phyloP scores from a whole-genome alignment of 2,888 invertebrate species.

The Hesperia comma region DNA sequence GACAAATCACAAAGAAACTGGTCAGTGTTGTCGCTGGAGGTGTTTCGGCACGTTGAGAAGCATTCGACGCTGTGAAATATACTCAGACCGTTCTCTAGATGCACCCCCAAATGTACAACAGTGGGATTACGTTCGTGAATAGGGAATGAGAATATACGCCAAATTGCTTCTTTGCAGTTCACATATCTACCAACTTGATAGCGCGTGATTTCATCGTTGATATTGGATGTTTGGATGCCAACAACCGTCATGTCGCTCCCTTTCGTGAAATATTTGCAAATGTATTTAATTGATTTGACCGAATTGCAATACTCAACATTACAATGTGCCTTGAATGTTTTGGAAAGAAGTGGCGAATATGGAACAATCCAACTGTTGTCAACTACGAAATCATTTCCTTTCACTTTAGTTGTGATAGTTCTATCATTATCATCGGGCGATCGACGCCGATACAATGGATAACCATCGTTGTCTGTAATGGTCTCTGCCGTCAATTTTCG shows the following conservation, averaged over 20 bases:
- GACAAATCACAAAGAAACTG: constrained; percentile 41
- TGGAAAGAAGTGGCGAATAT: constrained; percentile 47
- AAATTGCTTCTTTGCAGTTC: constrained; percentile 44
- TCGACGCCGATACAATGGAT: constrained; percentile 40
- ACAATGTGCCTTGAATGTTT: constrained; percentile 46
- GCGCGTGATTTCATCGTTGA: constrained; percentile 41
- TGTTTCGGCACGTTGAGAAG: constrained; percentile 42
- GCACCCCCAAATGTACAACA: constrained; percentile 47
- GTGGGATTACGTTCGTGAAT: constrained; percentile 51
- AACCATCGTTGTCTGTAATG: constrained; percentile 41
- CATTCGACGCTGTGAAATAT: constrained; percentile 44
- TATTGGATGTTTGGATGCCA: constrained; percentile 39
- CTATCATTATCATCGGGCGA: constrained; percentile 41
- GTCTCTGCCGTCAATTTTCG: constrained; percentile 50
- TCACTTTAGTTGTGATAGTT: constrained; percentile 40
- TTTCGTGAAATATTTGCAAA: constrained; percentile 43
- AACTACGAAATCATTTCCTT: constrained; percentile 34
- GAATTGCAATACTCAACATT: constrained; percentile 46
- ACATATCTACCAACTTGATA: constrained; percentile 46
- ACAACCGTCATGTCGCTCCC: constrained; percentile 42
- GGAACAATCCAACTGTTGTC: constrained; percentile 48
- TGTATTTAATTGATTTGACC: constrained; percentile 37
- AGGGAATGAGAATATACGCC: constrained; percentile 42
- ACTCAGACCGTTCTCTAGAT: constrained; percentile 43
- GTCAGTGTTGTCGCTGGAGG: constrained; percentile 46